Evolutionary conservation across 2,888 invertebrate species (phyloP), one percentile per base, ranked within the genome.

Genomic region (Steromphala cineraria): DNA sequence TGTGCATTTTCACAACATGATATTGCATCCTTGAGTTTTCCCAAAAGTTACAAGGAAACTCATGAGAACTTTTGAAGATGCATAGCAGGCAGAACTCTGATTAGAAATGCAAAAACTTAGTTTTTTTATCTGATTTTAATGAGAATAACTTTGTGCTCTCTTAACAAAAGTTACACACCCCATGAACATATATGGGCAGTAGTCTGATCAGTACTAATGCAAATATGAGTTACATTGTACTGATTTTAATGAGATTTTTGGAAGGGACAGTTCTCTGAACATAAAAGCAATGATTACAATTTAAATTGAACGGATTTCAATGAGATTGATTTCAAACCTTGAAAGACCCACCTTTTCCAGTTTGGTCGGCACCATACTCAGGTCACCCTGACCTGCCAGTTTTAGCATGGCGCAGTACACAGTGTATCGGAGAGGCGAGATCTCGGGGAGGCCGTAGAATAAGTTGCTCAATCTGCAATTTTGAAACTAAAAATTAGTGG

Each of bases 331-430:
- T 8, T 1, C 4, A 46, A 46, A 97, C 46, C 46, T 1, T 46
- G 4, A 1, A 8, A 10, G 36, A 10, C 93, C 97, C 75, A 98
- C 94, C 90, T 96, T 96, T 67, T 97, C 96, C 0, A 98, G 96
- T 84, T 97, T 96, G 75, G 96, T 95, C 91, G 97, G 98, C 1
- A 98, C 97, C 84, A 97, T 96, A 83, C 95, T 95, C 0, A 98
- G 96, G 82, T 98, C 97, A 36, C 97, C 96, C 87, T 97, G 96
- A 62, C 97, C 96, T 0, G 98, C 97, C 80, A 99, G 95, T 94
- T 97, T 96, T 28, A 98, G 96, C 89, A 98, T 95, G 91, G 97
- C 97, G 91, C 97, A 97, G 94, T 98, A 99, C 17, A 98, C 97
- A 92, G 97, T 97, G 93, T 98, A 98, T 62, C 98, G 95, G 93